Percentiles rank a stretch among this genome's conserved stretches.
Conservation (phyloP, 2,797 vertebrate genomes). For the Mormyrus proboscirostris region DNA sequence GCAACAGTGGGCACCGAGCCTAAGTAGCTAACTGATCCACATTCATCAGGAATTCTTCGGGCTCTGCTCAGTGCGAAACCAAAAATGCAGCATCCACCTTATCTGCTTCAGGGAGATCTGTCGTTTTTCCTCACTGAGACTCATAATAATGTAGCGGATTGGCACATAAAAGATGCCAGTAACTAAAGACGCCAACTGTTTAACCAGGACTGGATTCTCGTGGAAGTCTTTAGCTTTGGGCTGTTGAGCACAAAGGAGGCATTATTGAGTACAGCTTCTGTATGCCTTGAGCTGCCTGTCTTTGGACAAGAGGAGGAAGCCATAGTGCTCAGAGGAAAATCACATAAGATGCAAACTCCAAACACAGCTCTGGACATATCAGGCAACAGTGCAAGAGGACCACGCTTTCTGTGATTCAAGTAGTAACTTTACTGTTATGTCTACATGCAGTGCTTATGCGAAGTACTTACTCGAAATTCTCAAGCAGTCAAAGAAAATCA, state of each 20-base stretch:
- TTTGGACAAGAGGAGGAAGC: background rate
- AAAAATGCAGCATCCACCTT: background rate
- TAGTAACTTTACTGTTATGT: background rate
- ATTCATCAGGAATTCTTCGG: background rate
- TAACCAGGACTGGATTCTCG: background rate
- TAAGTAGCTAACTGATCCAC: background rate
- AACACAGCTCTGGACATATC: background rate
- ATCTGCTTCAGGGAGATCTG: background rate
- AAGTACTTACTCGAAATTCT: background rate
- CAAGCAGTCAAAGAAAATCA: background rate
- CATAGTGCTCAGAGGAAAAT: background rate
- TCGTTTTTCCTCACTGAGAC: background rate
- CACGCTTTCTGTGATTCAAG: background rate
- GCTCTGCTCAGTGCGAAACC: background rate
- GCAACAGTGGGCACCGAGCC: background rate
- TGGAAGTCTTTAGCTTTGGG: background rate
- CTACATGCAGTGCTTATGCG: background rate
- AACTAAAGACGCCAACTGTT: background rate
- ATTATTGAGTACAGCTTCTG: background rate
- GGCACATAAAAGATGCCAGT: background rate
- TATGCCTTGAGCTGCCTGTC: background rate
- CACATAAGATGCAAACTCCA: background rate
- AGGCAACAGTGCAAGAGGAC: background rate
- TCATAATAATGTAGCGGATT: background rate
- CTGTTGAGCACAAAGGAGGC: background rate